A percentile compares a stretch with the other conserved stretches of the same genome.
These are phyloP conservation scores for Zeugodacus cucurbitae DNA, from an alignment of 1,140 invertebrate species.

Conservation along the genomic window DNA sequence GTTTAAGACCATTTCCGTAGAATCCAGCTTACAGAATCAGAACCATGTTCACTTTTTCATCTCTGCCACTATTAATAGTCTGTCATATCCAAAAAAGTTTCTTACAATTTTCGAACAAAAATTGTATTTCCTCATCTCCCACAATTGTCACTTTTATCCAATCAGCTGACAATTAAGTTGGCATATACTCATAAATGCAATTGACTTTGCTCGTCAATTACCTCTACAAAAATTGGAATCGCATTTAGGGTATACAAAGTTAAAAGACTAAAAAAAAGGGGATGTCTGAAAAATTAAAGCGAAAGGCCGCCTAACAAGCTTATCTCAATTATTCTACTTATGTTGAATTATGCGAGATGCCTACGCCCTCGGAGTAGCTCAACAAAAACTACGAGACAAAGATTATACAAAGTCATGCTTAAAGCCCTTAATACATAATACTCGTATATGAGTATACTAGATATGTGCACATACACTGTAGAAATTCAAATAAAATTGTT, in stretches of 20 bases:
- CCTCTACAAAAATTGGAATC: background rate
- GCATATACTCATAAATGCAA: background rate
- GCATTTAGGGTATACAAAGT: background rate
- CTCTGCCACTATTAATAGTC: no score
- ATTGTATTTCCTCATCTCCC: no score
- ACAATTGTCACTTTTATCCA: no score
- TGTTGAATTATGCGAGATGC: background rate
- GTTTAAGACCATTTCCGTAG: no score
- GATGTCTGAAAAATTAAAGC: background rate
- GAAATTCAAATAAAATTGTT: background rate
- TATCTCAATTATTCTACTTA: background rate
- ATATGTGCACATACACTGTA: background rate
- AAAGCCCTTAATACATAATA: no score
- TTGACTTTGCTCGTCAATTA: background rate
- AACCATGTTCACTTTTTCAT: no score
- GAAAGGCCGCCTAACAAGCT: background rate
- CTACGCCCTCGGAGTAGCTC: background rate
- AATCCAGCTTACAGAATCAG: no score
- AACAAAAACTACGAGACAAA: background rate
- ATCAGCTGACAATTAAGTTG: no score
- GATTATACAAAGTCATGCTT: no score
- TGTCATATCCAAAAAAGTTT: background rate
- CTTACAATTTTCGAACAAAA: background rate
- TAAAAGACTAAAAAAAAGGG: background rate
- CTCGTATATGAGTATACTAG: no score